A percentile compares a stretch with the other conserved stretches of the same genome.
Evolutionary conservation across 2,113 vertebrate species (phyloP).

Genomic region (cattle (Bos taurus)): ARS-UCD2.0 NC_037334.1:61527001-61527500

Average conservation of each 20-base stretch:
- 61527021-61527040: not conserved
- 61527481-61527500: fast-evolving
- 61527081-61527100: not conserved
- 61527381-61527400: not conserved
- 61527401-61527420: not conserved
- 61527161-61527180: not conserved
- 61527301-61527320: not conserved
- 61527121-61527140: not conserved
- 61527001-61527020: not conserved
- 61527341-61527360: not conserved
- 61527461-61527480: not conserved
- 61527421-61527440: not conserved
- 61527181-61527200: not conserved
- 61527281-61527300: not conserved
- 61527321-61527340: not conserved
- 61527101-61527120: not conserved
- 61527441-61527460: not conserved
- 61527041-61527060: not conserved
- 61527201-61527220: not conserved
- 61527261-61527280: not conserved
- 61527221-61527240: not conserved
- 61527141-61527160: not conserved
- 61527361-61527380: not conserved
- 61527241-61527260: not conserved
- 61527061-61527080: not conserved